Evolutionary conservation across 2,888 invertebrate species (phyloP).

Genomic region (Melieria omissa): DNA sequence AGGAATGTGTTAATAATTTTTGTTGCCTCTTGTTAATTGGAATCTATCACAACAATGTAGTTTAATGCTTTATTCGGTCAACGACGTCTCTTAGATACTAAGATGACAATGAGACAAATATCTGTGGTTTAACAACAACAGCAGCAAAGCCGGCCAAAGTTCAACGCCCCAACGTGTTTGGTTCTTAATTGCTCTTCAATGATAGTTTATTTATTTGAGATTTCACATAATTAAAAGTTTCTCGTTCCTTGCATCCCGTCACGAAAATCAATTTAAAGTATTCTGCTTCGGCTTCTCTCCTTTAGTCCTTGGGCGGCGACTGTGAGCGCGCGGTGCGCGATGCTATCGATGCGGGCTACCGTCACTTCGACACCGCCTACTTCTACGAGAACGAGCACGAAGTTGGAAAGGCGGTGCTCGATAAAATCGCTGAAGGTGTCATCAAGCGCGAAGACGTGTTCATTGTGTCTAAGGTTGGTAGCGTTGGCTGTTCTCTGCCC

Average conservation of each 20-base stretch:
- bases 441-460: constrained; percentile 67
- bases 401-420: constrained; percentile 66
- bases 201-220: not conserved
- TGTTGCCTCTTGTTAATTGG: too few species aligned
- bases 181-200: constrained; percentile 20
- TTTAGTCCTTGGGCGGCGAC: constrained; percentile 60
- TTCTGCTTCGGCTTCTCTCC: constrained; percentile 3
- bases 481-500: constrained; percentile 8
- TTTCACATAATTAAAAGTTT: not conserved
- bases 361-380: constrained; percentile 70
- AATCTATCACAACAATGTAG: too few species aligned
- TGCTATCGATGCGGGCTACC: constrained; percentile 70
- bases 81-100: too few species aligned
- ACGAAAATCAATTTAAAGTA: not conserved
- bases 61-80: too few species aligned
- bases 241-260: constrained; percentile 3
- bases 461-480: constrained; percentile 60
- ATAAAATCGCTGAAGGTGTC: constrained; percentile 66
- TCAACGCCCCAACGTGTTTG: not conserved
- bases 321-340: constrained; percentile 61
- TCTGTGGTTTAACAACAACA: too few species aligned
- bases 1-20: too few species aligned
- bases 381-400: constrained; percentile 68
- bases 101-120: too few species aligned
- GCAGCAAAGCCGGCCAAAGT: not conserved